Evolutionary conservation across 2,113 vertebrate genomes (phyloP).

Genomic region (Sakesphorus luctuosus): DNA sequence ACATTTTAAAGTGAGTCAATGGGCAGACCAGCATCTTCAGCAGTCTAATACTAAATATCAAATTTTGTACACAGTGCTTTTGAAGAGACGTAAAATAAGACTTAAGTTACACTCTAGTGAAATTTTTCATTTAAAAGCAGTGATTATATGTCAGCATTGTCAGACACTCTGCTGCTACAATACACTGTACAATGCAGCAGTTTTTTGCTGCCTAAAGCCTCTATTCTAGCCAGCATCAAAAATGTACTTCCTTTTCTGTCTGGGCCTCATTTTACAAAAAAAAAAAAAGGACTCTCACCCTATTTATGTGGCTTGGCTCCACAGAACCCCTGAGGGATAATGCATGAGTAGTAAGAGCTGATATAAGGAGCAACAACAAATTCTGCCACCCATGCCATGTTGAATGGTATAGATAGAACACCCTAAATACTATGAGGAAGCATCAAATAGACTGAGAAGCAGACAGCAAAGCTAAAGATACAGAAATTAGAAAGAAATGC

Average conservation of each 20-base stretch:
- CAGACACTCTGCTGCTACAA: not conserved
- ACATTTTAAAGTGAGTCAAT: not conserved
- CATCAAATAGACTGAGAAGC: not conserved
- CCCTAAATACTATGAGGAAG: not conserved
- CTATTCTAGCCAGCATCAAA: not conserved
- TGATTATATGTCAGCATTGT: not conserved
- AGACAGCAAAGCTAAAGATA: not conserved
- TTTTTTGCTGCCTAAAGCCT: not conserved
- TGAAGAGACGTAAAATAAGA: not conserved
- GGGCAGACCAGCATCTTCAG: not conserved
- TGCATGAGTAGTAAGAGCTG: not conserved
- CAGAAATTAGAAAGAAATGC: not conserved
- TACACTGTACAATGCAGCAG: not conserved
- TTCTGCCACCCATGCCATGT: not conserved
- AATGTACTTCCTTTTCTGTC: not conserved
- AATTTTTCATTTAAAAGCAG: not conserved
- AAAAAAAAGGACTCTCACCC: not conserved
- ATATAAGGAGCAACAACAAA: not conserved
- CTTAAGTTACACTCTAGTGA: not conserved
- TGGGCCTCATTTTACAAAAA: not conserved
- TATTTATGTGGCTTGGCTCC: not conserved
- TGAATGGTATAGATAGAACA: not conserved
- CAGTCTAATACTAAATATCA: not conserved
- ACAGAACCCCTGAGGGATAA: not conserved
- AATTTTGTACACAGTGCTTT: not conserved